A percentile compares a stretch with the other conserved stretches of the same genome.
These are phyloP conservation scores for Glossosoma conforme DNA, from an alignment of 1,140 invertebrate species.

Conservation along the genomic window DNA sequence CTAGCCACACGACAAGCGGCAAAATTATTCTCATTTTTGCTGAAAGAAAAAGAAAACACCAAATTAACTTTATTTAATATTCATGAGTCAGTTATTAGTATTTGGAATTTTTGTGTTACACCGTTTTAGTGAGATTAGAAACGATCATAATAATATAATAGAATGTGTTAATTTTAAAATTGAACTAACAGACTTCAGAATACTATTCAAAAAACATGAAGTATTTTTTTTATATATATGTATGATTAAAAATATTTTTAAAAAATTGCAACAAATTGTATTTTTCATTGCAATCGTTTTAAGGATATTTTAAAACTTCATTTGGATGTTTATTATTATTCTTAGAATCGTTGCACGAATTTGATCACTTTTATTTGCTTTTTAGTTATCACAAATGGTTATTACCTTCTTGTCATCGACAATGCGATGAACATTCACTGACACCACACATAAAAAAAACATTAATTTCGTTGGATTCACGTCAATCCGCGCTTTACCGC, in stretches of 20 bases:
- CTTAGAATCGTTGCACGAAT: neutral
- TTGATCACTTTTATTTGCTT: no score
- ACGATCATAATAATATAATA: no score
- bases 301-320: neutral
- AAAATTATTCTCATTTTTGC: conserved; percentile 33
- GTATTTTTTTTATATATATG: no score
- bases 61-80: neutral
- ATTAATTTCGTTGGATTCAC: conserved; percentile 15
- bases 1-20: conserved; percentile 32
- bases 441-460: conserved; percentile 13
- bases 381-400: neutral
- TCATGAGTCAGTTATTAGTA: neutral
- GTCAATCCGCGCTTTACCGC: conserved; percentile 12
- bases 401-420: conserved; percentile 20
- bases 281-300: neutral
- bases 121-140: neutral
- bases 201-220: no score
- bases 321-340: neutral
- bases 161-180: no score
- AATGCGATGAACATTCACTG: conserved; percentile 7
- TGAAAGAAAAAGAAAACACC: conserved; percentile 26
- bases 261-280: no score
- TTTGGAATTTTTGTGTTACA: no score
- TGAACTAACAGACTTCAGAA: no score
- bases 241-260: no score